phyloP scores from a whole-genome alignment of 1,140 invertebrate genomes.

The fruit fly (Drosophila melanogaster) region DNA sequence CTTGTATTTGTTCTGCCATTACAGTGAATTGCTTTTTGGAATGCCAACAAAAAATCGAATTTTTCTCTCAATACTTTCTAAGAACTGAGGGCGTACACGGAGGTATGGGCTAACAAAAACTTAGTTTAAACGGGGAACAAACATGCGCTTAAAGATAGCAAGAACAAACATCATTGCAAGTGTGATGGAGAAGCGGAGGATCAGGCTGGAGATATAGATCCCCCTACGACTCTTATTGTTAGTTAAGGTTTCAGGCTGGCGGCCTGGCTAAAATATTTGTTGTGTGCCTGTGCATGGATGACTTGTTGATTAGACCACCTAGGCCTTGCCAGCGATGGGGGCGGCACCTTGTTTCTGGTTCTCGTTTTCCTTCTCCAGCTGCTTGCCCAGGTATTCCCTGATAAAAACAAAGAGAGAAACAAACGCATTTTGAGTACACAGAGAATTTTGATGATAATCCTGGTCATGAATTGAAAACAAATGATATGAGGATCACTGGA shows the following conservation, averaged over 20 bases:
- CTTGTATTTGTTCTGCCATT: slow-evolving; percentile 43
- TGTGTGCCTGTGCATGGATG: slow-evolving; percentile 60
- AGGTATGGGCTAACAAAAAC: slow-evolving; percentile 55
- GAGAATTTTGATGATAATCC: slow-evolving; percentile 29
- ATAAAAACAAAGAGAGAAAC: slow-evolving; percentile 43
- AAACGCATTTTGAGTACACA: slow-evolving; percentile 22
- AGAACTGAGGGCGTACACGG: slow-evolving; percentile 18
- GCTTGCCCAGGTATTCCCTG: slow-evolving; percentile 98
- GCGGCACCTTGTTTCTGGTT: slow-evolving; percentile 75
- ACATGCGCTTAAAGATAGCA: slow-evolving; percentile 72
- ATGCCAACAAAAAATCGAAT: slow-evolving; percentile 72
- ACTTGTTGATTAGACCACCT: slow-evolving; percentile 55
- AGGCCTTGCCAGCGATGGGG: slow-evolving; percentile 82
- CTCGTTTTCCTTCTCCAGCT: slow-evolving; percentile 93
- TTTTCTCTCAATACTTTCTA: slow-evolving; percentile 47
- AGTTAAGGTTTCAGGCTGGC: slow-evolving; percentile 63
- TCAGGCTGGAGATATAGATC: slow-evolving; percentile 14
- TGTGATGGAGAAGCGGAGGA: slow-evolving; percentile 33
- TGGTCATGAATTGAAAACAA: neutral
- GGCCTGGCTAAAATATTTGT: slow-evolving; percentile 55
- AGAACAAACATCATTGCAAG: slow-evolving; percentile 64
- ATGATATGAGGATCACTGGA: slow-evolving; percentile 29
- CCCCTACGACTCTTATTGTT: slow-evolving; percentile 64
- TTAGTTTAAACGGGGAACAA: slow-evolving; percentile 67
- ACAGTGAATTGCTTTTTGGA: slow-evolving; percentile 48